Conservation (phyloP, 2,888 invertebrate genomes). For the Eulithis testata region DNA sequence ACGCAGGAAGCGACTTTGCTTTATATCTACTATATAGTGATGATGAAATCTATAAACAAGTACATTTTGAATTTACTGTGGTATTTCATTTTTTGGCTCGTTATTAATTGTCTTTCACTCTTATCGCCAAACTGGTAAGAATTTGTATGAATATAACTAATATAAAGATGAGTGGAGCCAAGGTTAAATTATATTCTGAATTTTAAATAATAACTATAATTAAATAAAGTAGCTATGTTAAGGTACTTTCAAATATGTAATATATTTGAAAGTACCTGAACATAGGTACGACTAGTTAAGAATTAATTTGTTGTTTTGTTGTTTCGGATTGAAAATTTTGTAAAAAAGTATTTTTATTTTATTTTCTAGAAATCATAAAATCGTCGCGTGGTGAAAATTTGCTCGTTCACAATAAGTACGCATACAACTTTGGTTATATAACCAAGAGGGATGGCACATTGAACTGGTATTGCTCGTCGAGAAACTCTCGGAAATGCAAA, state of each 20-base stretch:
- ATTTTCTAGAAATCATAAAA: constrained; percentile 43
- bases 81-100: not conserved
- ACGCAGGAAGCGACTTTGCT: too few species aligned
- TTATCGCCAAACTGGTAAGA: not conserved
- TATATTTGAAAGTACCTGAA: too few species aligned
- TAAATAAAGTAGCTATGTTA: too few species aligned
- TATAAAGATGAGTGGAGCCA: too few species aligned
- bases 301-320: too few species aligned
- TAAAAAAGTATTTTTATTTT: not conserved
- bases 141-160: not conserved
- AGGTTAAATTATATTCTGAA: too few species aligned
- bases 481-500: constrained; percentile 56
- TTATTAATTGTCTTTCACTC: not conserved
- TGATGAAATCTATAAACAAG: not conserved
- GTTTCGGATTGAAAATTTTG: not conserved
- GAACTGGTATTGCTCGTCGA: constrained; percentile 64
- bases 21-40: too few species aligned
- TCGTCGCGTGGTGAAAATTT: constrained; percentile 56
- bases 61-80: not conserved
- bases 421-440: constrained; percentile 56
- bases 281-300: too few species aligned
- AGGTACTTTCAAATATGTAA: too few species aligned
- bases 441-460: constrained; percentile 47
- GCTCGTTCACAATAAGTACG: constrained; percentile 49
- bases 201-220: too few species aligned